A percentile compares a stretch with the other conserved stretches of the same genome.
phyloP scores from a whole-genome alignment of 2,113 vertebrate genomes.

The Oncorhynchus masou region DNA sequence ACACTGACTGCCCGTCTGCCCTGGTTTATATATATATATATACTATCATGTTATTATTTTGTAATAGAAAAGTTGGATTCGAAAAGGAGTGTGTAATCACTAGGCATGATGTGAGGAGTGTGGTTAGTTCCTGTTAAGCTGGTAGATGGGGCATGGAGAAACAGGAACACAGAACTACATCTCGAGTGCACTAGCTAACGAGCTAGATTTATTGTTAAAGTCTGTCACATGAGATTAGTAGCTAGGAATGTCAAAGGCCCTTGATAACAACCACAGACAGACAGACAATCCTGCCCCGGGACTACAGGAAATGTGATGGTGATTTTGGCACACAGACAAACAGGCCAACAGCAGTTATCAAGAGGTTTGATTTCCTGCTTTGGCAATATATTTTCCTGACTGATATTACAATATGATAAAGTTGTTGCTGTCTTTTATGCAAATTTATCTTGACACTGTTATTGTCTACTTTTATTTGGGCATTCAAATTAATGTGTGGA shows the following conservation, averaged over 20 bases:
- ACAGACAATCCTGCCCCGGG: too few species aligned
- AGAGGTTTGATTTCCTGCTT: too few species aligned
- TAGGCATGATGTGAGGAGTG: not conserved
- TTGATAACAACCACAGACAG: not conserved
- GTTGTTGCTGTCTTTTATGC: not conserved
- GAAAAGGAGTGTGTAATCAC: too few species aligned
- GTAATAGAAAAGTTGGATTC: too few species aligned
- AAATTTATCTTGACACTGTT: not conserved
- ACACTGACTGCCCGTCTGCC: too few species aligned
- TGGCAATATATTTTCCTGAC: not conserved
- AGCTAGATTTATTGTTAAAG: too few species aligned
- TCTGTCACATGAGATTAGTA: too few species aligned
- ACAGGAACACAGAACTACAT: too few species aligned
- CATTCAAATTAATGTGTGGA: not conserved
- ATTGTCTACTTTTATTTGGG: too few species aligned
- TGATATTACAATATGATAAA: not conserved
- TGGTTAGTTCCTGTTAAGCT: not conserved
- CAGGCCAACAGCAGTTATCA: conserved; percentile 1
- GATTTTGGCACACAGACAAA: conserved; percentile 30
- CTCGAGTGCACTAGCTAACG: too few species aligned
- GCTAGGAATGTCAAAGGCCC: not conserved
- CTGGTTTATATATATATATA: too few species aligned
- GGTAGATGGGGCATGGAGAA: not conserved
- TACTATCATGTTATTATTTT: too few species aligned
- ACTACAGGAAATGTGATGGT: conserved; percentile 3